phyloP scores from a whole-genome alignment of 2,113 vertebrate genomes.

The Hiodon tergisus region DNA sequence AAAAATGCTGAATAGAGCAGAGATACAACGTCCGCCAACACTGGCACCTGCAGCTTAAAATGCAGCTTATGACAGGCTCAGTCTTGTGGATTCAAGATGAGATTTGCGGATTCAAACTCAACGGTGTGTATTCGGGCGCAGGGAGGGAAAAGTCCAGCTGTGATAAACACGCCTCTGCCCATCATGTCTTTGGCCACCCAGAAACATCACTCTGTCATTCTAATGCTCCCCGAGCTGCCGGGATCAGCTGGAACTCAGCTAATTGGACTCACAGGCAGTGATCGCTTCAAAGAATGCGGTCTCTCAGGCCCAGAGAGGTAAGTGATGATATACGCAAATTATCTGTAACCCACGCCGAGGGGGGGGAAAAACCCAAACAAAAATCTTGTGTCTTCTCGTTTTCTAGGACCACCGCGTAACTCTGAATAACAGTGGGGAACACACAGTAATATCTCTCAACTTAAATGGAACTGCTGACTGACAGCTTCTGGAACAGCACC shows the following conservation, averaged over 20 bases:
- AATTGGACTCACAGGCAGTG: neutral
- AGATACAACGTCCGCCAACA: neutral
- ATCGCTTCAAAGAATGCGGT: neutral
- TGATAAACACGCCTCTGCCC: neutral
- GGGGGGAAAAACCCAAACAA: neutral
- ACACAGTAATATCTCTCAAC: neutral
- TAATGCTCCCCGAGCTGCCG: neutral
- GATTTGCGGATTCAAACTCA: neutral
- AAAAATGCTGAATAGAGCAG: too few relatives aligned
- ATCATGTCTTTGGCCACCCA: slow-evolving; percentile 8
- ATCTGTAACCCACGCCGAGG: slow-evolving; percentile 13
- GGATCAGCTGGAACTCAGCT: neutral
- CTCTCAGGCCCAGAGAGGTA: slow-evolving; percentile 1
- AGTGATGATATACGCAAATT: slow-evolving; percentile 3
- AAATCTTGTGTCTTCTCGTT: neutral
- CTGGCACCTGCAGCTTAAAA: neutral
- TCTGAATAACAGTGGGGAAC: neutral
- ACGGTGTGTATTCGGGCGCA: too few relatives aligned
- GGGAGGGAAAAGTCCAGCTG: neutral
- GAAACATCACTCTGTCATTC: neutral
- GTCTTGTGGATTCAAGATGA: neutral
- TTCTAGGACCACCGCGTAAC: neutral
- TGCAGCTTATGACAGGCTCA: neutral
- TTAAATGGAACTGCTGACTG: neutral
- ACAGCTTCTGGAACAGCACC: neutral